Percentiles rank a stretch among this genome's conserved stretches.
Conservation (phyloP, 2,888 invertebrate species). For the Cryptocephalus moraei region DNA sequence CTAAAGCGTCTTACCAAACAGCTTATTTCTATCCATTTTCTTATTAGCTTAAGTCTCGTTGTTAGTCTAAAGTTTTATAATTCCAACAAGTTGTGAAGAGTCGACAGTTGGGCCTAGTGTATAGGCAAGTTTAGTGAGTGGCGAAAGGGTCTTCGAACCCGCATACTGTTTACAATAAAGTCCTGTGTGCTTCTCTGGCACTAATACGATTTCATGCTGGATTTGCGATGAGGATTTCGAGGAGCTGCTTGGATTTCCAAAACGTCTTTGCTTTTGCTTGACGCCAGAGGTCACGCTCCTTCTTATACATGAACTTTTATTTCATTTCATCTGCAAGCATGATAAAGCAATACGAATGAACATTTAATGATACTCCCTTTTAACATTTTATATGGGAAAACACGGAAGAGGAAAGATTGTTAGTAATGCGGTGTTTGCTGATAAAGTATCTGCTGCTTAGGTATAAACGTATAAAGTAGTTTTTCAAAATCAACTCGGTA, state of each 20-base stretch:
- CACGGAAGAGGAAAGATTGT: too few relatives aligned
- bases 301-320: neutral
- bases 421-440: too few relatives aligned
- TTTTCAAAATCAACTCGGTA: too few relatives aligned
- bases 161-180: conserved; percentile 40
- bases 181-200: conserved; percentile 31
- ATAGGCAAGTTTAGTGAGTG: conserved; percentile 36
- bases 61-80: conserved; percentile 53
- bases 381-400: too few relatives aligned
- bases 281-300: neutral
- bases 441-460: too few relatives aligned
- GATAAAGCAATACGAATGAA: too few relatives aligned
- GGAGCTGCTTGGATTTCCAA: conserved; percentile 33
- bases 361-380: too few relatives aligned
- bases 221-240: conserved; percentile 53
- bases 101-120: conserved; percentile 31
- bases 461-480: too few relatives aligned
- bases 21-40: conserved; percentile 41
- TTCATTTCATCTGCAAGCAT: too few relatives aligned
- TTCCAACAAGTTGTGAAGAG: conserved; percentile 45
- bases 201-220: conserved; percentile 59
- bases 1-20: conserved; percentile 38
- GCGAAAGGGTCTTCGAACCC: conserved; percentile 37
- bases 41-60: conserved; percentile 43
- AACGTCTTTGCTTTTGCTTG: neutral